Conservation (phyloP, 1,140 invertebrate genomes). For the Goniozus legneri region DNA sequence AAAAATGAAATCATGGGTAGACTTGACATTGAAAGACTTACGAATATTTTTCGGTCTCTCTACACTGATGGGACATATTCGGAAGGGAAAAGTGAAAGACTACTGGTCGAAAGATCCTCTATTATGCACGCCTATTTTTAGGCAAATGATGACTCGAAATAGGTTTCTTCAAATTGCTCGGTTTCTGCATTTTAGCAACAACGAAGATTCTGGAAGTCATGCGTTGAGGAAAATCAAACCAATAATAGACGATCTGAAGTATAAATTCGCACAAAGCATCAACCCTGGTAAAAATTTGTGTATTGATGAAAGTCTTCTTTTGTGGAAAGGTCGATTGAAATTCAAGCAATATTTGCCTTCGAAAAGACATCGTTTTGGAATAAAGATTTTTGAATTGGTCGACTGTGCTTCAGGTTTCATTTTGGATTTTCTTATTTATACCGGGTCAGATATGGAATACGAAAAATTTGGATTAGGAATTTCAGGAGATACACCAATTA, state of each 20-base stretch:
- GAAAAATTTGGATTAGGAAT: conserved; percentile 17
- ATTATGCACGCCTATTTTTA: neutral
- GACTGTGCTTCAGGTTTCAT: conserved; percentile 28
- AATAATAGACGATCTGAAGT: neutral
- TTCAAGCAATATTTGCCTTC: conserved; percentile 5
- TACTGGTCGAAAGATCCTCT: neutral
- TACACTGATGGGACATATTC: neutral
- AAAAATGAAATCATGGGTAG: neutral
- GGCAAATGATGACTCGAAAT: conserved; percentile 4
- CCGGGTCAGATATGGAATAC: conserved; percentile 9
- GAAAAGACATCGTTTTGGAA: too few relatives aligned
- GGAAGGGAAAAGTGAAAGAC: neutral
- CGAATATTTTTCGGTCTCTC: neutral
- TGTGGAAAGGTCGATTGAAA: conserved; percentile 5
- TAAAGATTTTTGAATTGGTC: too few relatives aligned
- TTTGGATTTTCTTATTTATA: conserved; percentile 28
- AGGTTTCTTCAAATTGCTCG: conserved; percentile 4
- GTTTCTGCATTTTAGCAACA: conserved; percentile 4
- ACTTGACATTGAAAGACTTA: neutral
- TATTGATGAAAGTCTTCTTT: too few relatives aligned
- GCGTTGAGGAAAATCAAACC: neutral
- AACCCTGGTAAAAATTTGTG: conserved; percentile 8
- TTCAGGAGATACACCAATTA: conserved; percentile 3
- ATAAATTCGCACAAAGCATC: too few relatives aligned
- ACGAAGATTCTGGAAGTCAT: neutral